phyloP scores from a whole-genome alignment of 2,113 vertebrate genomes.

The Nymphicus hollandicus region DNA sequence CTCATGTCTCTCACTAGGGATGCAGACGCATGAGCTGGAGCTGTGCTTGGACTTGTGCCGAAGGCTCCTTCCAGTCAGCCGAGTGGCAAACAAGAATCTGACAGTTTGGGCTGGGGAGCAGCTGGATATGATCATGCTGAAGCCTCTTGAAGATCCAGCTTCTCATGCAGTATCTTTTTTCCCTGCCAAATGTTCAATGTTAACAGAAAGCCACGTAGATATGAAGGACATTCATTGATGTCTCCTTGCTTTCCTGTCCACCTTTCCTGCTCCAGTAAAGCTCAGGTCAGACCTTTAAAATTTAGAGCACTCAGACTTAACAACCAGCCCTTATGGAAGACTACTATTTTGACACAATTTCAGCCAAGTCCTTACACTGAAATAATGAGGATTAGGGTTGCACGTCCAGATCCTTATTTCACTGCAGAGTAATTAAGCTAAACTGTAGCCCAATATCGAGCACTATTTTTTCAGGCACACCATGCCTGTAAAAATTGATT shows the following conservation, averaged over 20 bases:
- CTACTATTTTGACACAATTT: not conserved
- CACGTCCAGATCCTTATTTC: not conserved
- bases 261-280: not conserved
- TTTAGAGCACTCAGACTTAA: not conserved
- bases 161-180: not conserved
- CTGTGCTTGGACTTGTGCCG: not conserved
- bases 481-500: not conserved
- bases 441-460: not conserved
- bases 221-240: not conserved
- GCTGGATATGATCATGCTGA: not conserved
- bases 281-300: not conserved
- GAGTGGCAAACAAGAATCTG: not conserved
- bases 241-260: not conserved
- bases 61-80: not conserved
- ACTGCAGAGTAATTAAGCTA: not conserved
- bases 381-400: not conserved
- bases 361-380: not conserved
- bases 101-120: not conserved
- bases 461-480: not conserved
- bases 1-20: accelerated
- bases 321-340: not conserved
- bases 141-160: not conserved
- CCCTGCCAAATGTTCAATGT: not conserved
- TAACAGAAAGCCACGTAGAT: not conserved
- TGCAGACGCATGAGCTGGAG: not conserved